Percentiles rank a stretch among this genome's conserved stretches.
phyloP scores from a whole-genome alignment of 2,888 invertebrate genomes.

The Cylindroiulus punctatus region DNA sequence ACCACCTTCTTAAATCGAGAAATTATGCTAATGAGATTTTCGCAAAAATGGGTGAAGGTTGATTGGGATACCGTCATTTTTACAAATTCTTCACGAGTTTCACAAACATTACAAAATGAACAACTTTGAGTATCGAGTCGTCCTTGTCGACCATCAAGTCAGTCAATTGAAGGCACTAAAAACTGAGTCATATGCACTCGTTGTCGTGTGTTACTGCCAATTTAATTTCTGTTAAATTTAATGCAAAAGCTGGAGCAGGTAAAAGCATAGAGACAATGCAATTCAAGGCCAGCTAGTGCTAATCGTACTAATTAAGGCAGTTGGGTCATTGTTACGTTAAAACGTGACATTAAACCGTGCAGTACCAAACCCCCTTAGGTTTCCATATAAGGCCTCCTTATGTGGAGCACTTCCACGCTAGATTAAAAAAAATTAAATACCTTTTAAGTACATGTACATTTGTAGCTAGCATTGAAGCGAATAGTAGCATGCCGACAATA shows the following conservation, averaged over 20 bases:
- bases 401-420: neutral
- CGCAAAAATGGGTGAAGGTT: neutral
- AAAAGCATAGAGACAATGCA: neutral
- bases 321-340: constrained; percentile 27
- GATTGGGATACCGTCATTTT: constrained; percentile 1
- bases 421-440: neutral
- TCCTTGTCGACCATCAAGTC: neutral
- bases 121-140: neutral
- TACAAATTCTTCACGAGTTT: neutral
- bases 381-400: neutral
- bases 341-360: neutral
- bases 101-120: neutral
- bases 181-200: constrained; percentile 22
- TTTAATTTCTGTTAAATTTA: neutral
- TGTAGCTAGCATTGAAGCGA: neutral
- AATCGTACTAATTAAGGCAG: constrained; percentile 20
- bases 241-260: neutral
- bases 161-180: neutral
- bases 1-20: constrained; percentile 1
- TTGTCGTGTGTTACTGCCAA: constrained; percentile 3
- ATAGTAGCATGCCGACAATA: neutral
- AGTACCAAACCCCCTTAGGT: constrained; percentile 15
- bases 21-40: constrained; percentile 4
- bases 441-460: neutral
- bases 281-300: neutral